A percentile compares a stretch with the other conserved stretches of the same genome.
These are phyloP conservation scores for Pipistrellus pipistrellus DNA, from an alignment of 2,797 vertebrate species.

Conservation along the genomic window DNA sequence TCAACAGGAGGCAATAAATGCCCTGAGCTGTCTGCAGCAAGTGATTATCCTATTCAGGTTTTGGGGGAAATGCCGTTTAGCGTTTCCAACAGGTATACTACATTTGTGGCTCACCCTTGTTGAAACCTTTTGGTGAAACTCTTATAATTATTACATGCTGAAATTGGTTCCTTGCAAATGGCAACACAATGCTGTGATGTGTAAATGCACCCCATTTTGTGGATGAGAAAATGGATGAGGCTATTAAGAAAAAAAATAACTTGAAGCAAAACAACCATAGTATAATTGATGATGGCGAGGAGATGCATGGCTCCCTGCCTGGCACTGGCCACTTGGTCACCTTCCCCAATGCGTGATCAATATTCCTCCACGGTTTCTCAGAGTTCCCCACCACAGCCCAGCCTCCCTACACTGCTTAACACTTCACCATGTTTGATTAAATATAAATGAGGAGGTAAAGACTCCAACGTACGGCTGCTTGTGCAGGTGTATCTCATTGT, in stretches of 20 bases:
- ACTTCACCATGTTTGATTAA: background rate
- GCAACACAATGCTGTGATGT: background rate
- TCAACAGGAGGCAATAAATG: no score
- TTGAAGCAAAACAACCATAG: background rate
- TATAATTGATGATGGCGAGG: background rate
- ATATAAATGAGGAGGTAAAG: background rate
- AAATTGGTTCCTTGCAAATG: no score
- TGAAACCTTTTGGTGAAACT: no score
- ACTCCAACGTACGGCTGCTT: background rate
- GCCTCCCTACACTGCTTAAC: background rate
- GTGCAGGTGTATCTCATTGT: rapidly evolving
- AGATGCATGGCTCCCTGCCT: background rate
- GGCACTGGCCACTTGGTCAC: background rate
- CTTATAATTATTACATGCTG: no score
- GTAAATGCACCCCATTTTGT: background rate
- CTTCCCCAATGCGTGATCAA: background rate
- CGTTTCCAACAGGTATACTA: no score
- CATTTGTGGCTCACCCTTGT: no score
- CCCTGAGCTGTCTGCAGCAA: no score
- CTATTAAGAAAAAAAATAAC: background rate
- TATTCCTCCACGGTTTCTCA: background rate
- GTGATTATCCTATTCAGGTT: no score
- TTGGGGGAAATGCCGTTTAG: no score
- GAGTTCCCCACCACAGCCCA: background rate
- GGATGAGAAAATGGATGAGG: background rate